These are phyloP conservation scores for Enteromius anoplus DNA, from an alignment of 2,797 vertebrate species.

Conservation along the genomic window DNA sequence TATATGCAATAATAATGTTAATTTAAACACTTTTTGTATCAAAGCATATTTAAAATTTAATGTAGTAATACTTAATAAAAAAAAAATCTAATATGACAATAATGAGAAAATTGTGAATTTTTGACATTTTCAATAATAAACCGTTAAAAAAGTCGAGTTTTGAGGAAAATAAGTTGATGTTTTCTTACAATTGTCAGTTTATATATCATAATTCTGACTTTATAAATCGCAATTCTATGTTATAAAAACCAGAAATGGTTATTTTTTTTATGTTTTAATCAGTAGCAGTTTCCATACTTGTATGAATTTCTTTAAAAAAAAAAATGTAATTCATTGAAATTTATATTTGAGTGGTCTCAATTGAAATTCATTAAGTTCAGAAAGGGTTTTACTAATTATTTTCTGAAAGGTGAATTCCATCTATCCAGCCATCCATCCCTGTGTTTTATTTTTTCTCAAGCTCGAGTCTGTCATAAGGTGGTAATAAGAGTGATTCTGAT, in stretches of 20 bases:
- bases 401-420: not conserved
- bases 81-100: too few species aligned
- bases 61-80: too few species aligned
- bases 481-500: conserved; percentile 20
- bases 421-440: not conserved
- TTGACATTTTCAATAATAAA: not conserved
- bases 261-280: too few species aligned
- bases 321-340: not conserved
- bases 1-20: too few species aligned
- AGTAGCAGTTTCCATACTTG: too few species aligned
- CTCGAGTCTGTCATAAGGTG: conserved; percentile 1
- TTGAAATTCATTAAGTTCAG: not conserved
- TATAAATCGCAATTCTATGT: not conserved
- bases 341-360: not conserved
- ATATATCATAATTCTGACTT: not conserved
- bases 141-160: not conserved
- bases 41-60: too few species aligned
- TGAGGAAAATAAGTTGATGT: not conserved
- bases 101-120: too few species aligned
- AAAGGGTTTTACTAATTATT: not conserved
- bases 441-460: not conserved
- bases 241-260: not conserved
- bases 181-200: not conserved
- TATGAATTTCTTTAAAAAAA: too few species aligned
- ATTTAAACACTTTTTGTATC: too few species aligned